phyloP scores from a whole-genome alignment of 2,888 invertebrate genomes.

The Loripinus fragilis region DNA sequence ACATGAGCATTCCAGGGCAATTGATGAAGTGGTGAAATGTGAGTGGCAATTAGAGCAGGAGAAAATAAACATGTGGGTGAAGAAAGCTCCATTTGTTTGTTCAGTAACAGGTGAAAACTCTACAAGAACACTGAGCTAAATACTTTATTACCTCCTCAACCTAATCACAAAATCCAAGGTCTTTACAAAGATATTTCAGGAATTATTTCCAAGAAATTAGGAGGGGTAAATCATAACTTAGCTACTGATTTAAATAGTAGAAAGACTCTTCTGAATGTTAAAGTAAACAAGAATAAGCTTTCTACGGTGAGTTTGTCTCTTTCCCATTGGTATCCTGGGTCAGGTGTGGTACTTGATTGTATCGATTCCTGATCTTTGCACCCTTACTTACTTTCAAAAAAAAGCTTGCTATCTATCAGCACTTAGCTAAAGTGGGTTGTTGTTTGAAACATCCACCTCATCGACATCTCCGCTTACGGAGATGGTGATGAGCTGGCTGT shows the following conservation, averaged over 20 bases:
- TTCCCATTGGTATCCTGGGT: no score
- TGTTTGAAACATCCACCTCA: no score
- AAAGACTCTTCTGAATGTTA: no score
- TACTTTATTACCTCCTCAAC: background rate
- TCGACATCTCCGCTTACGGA: no score
- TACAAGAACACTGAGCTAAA: background rate
- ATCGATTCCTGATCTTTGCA: no score
- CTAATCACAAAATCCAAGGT: background rate
- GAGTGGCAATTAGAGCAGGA: background rate
- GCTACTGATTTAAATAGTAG: background rate
- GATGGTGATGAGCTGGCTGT: no score
- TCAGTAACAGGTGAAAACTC: background rate
- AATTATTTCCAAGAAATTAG: background rate
- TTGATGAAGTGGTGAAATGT: background rate
- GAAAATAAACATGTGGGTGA: constrained; percentile 4
- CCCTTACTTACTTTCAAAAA: no score
- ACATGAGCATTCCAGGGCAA: background rate
- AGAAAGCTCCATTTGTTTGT: constrained; percentile 12
- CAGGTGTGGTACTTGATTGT: no score
- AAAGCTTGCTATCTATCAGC: no score
- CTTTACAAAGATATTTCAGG: background rate
- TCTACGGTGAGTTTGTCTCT: no score
- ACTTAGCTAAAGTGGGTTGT: no score
- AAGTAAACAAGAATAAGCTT: no score
- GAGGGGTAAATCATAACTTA: background rate